Evolutionary conservation across 2,888 invertebrate genomes (phyloP), one percentile per base, ranked within the genome.

Genomic region (Lordiphosa andalusiaca): DNA sequence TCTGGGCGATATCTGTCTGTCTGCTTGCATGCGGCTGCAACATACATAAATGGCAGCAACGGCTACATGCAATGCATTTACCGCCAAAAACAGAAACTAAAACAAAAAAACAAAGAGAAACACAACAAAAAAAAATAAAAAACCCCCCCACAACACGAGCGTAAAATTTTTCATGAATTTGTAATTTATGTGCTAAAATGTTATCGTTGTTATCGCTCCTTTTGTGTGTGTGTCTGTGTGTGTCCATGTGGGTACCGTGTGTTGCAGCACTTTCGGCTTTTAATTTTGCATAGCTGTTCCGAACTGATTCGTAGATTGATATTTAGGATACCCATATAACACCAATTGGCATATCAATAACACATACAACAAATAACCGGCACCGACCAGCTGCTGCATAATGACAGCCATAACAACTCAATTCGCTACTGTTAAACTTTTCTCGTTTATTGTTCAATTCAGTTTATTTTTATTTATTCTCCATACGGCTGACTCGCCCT

Each of bases 131-230:
- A n/a, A n/a, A n/a, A n/a, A n/a, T n/a, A n/a, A 16, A 16, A 16
- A 16, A 16, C 1, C 2, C 16, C 55, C 67, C 59, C 76, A 73
- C 71, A 77, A 84, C 84, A 77, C 69, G 84, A 81, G 78, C 69
- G 75, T 82, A 74, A 77, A 84, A 84, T 77, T 77, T 77, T 77
- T 77, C 84, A 77, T 77, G 77, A 84, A 77, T 77, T 77, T 82
- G 77, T 77, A 84, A 77, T 77, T 77, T 84, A 77, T 77, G 84
- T 77, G 77, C 77, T 77, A 77, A 77, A 77, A 77, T 77, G 84
- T 84, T 77, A 77, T 77, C 77, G 77, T 82, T 77, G 77, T 77
- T 77, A 77, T 77, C 77, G 84, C 73, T 61, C 71, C 78, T 74
- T 84, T 81, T 84, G 74, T 77, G 51, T 61, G 53, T 46, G 12